Conservation (phyloP, 2,888 invertebrate genomes). For the Xylota segnis region DNA sequence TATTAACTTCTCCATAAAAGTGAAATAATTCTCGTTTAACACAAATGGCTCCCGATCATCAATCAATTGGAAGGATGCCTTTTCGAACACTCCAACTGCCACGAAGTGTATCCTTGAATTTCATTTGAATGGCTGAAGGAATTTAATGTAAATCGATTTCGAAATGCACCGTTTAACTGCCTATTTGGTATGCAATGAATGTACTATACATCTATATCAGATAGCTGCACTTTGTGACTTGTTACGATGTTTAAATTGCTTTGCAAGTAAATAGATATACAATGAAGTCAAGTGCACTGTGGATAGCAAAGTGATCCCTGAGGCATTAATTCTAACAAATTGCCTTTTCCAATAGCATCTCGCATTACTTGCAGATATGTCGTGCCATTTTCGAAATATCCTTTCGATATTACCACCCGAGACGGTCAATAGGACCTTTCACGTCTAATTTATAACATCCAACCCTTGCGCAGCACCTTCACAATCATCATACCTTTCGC, state of each 20-base stretch:
- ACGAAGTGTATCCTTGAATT: background rate
- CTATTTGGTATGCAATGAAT: background rate
- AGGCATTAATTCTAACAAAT: background rate
- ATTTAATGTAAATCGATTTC: constrained; percentile 32
- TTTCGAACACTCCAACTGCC: background rate
- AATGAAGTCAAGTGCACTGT: background rate
- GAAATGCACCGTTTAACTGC: constrained; percentile 33
- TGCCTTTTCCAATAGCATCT: background rate
- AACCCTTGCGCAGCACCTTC: background rate
- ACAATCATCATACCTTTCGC: constrained; percentile 22
- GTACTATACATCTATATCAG: too few relatives aligned
- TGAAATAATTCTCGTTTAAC: background rate
- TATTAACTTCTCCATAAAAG: too few relatives aligned
- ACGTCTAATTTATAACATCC: constrained; percentile 23
- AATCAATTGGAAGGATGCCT: constrained; percentile 8
- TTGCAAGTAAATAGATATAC: background rate
- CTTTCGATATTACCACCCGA: background rate
- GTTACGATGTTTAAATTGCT: background rate
- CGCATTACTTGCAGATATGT: constrained; percentile 14
- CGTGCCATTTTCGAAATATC: constrained; percentile 8
- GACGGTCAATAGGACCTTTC: constrained; percentile 25
- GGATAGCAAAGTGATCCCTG: too few relatives aligned
- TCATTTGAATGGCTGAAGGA: constrained; percentile 1
- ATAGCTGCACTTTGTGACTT: background rate
- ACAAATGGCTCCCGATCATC: constrained; percentile 25